phyloP scores from a whole-genome alignment of 23 tunicate species.

The Clavelina lepadiformis region DNA sequence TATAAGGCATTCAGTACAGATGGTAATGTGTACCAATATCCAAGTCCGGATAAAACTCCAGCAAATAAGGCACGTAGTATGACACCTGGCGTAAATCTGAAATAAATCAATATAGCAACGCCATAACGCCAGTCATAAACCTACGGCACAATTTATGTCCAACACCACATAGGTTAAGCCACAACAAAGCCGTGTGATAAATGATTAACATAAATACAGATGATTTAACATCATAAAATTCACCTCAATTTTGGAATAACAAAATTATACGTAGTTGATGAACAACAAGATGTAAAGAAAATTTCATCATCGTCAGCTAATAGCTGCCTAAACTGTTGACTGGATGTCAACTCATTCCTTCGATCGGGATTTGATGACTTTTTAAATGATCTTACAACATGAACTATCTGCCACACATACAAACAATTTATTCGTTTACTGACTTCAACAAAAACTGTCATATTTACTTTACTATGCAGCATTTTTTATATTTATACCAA shows the following conservation, averaged over 20 bases:
- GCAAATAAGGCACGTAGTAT: slow-evolving; percentile 35
- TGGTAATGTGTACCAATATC: slow-evolving; percentile 42
- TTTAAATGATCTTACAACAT: too few relatives aligned
- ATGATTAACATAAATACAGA: neutral
- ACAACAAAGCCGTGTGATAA: neutral
- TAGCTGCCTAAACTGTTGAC: slow-evolving; percentile 45
- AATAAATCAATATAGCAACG: slow-evolving; percentile 5
- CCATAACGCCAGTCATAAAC: too few relatives aligned
- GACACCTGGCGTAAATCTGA: slow-evolving; percentile 35
- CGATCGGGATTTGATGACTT: too few relatives aligned
- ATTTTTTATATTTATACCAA: too few relatives aligned
- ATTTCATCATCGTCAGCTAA: slow-evolving; percentile 74
- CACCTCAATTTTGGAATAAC: slow-evolving; percentile 70
- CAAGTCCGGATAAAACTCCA: slow-evolving; percentile 38
- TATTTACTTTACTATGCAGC: too few relatives aligned
- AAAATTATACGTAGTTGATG: slow-evolving; percentile 44
- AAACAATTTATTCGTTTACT: too few relatives aligned
- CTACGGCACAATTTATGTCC: too few relatives aligned
- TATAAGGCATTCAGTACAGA: slow-evolving; percentile 15
- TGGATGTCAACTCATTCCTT: slow-evolving; percentile 22
- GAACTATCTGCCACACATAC: too few relatives aligned
- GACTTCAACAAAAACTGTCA: too few relatives aligned
- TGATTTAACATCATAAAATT: neutral
- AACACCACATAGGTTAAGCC: too few relatives aligned
- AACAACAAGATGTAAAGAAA: slow-evolving; percentile 45